These are phyloP conservation scores for Pristionchus fissidentatus DNA, from an alignment of 2,888 invertebrate genomes.

Conservation along the genomic window DNA sequence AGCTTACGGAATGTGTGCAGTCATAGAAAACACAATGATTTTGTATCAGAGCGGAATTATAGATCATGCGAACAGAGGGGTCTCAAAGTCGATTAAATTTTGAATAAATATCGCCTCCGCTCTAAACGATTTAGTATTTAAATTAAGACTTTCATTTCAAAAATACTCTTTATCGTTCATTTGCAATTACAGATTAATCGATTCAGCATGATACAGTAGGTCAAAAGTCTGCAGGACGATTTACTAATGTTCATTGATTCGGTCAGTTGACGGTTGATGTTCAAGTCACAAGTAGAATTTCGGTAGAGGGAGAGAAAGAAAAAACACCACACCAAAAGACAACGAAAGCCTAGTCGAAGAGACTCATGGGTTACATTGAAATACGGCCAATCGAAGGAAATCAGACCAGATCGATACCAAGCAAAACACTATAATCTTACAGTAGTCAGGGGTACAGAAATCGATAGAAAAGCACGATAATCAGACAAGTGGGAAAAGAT, in stretches of 20 bases:
- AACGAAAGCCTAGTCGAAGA: slow-evolving; percentile 7
- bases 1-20: not conserved
- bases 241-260: slow-evolving; percentile 18
- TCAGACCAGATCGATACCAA: slow-evolving; percentile 29
- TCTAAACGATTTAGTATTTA: no score
- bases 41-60: not conserved
- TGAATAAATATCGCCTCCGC: no score
- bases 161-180: slow-evolving; percentile 32
- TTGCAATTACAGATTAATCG: not conserved
- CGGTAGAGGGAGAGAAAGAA: slow-evolving; percentile 22
- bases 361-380: not conserved
- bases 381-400: slow-evolving; percentile 33
- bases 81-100: no score
- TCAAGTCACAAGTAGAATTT: slow-evolving; percentile 9
- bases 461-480: not conserved
- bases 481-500: not conserved
- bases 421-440: slow-evolving; percentile 17
- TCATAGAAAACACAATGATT: not conserved
- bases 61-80: no score
- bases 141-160: no score
- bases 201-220: not conserved
- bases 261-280: not conserved
- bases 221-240: not conserved
- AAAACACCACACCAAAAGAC: slow-evolving; percentile 32
- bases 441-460: not conserved